Evolutionary conservation across 92 coral and sea anemone genomes (phyloP).

Genomic region (Desmophyllum pertusum): DNA sequence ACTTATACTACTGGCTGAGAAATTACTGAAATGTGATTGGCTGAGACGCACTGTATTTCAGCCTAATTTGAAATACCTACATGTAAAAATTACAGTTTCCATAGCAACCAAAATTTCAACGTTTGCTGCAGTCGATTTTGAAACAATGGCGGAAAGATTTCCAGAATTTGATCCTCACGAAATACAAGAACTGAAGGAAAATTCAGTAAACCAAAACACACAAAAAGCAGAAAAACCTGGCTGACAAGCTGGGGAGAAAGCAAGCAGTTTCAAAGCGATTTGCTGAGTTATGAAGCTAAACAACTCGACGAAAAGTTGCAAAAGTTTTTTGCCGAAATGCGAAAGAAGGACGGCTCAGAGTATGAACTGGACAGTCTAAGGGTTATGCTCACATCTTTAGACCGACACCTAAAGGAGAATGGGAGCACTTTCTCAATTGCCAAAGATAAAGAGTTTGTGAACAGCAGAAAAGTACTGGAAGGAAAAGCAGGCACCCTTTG

Average conservation of each 20-base stretch:
- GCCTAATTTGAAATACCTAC: no score
- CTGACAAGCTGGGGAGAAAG: slow-evolving; percentile 35
- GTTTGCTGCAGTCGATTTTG: background rate
- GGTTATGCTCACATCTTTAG: background rate
- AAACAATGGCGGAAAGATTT: slow-evolving; percentile 51
- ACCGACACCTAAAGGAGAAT: slow-evolving; percentile 22
- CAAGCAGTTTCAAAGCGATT: background rate
- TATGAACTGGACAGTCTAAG: background rate
- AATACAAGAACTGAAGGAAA: slow-evolving; percentile 34
- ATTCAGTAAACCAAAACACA: slow-evolving; percentile 39
- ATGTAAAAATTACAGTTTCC: no score
- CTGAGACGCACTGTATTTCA: no score
- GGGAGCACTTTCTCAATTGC: slow-evolving; percentile 19
- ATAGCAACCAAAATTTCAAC: background rate
- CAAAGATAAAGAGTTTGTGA: slow-evolving; percentile 15
- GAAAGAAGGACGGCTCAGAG: slow-evolving; percentile 8
- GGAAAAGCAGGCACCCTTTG: slow-evolving; percentile 30
- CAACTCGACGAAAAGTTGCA: slow-evolving; percentile 25
- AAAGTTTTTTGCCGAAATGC: slow-evolving; percentile 37
- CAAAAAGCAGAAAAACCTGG: slow-evolving; percentile 48
- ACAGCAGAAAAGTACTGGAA: slow-evolving; percentile 7
- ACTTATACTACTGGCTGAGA: background rate
- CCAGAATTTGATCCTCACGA: background rate
- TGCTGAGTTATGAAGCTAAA: slow-evolving; percentile 21
- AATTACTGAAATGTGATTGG: no score